These are phyloP conservation scores for Hephaestus fuliginosus DNA, from an alignment of 2,797 vertebrate genomes.

Conservation along the genomic window DNA sequence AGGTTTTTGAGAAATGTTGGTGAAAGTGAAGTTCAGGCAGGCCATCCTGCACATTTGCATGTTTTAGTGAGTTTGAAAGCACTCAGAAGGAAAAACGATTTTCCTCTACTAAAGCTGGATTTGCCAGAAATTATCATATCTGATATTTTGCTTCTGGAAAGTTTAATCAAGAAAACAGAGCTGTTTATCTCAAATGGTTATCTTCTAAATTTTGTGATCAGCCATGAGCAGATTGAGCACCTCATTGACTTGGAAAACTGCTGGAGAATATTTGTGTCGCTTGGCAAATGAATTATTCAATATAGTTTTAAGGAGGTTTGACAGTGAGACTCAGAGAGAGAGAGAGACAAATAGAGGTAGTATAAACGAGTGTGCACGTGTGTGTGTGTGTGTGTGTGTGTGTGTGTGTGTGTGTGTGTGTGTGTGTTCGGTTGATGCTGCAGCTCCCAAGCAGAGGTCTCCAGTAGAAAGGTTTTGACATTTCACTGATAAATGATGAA, in stretches of 20 bases:
- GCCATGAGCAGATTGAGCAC: slow-evolving; percentile 23
- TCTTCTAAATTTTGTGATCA: slow-evolving; percentile 46
- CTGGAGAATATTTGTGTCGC: slow-evolving; percentile 43
- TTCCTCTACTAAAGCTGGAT: background rate
- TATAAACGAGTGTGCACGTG: background rate
- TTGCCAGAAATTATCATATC: slow-evolving; percentile 8
- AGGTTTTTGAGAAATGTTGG: background rate
- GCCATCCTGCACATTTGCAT: background rate
- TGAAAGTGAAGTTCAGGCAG: background rate
- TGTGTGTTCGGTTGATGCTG: background rate
- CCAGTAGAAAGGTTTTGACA: slow-evolving; percentile 22
- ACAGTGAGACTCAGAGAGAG: slow-evolving; percentile 15
- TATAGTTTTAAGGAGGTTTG: slow-evolving; percentile 40
- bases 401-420: background rate
- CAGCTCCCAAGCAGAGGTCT: background rate
- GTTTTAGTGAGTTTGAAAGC: background rate
- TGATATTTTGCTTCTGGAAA: slow-evolving; percentile 20
- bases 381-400: background rate
- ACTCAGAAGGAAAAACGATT: background rate
- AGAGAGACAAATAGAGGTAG: background rate
- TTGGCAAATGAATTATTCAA: slow-evolving; percentile 58
- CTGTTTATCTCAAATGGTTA: slow-evolving; percentile 23
- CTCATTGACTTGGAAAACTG: slow-evolving; percentile 49
- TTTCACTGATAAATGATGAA: slow-evolving; percentile 42
- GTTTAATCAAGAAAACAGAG: slow-evolving; percentile 6